Percentiles rank a stretch among this genome's conserved stretches.
Evolutionary conservation across 2,113 vertebrate genomes (phyloP).

Genomic region (Chinchilla lanigera): DNA sequence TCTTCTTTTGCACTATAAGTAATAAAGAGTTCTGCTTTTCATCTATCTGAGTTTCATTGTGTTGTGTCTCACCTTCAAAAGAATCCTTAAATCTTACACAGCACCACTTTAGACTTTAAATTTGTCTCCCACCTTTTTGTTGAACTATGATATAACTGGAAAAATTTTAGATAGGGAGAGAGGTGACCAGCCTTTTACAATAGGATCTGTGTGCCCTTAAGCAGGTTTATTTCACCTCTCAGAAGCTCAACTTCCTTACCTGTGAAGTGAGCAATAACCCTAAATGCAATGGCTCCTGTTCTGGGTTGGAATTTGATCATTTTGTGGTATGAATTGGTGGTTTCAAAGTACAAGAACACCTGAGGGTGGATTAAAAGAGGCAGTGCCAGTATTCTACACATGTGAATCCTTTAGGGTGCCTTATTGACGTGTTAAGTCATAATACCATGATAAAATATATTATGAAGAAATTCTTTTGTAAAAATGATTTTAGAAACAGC

Average conservation of each 20-base stretch:
- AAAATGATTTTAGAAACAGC: neutral
- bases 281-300: neutral
- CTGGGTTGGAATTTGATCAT: neutral
- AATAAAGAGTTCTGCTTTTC: conserved; percentile 35
- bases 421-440: conserved; percentile 12
- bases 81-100: conserved; percentile 56
- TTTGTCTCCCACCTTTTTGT: conserved; percentile 61
- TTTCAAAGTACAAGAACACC: neutral
- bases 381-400: neutral
- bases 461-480: conserved; percentile 9
- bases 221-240: conserved; percentile 4
- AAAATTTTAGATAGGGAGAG: conserved; percentile 40
- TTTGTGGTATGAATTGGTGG: neutral
- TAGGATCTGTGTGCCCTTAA: neutral
- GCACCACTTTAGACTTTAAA: conserved; percentile 65
- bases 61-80: conserved; percentile 39
- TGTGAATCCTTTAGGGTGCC: neutral
- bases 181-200: neutral
- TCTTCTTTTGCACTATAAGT: conserved; percentile 10
- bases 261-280: neutral
- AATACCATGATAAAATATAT: neutral
- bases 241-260: neutral
- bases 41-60: conserved; percentile 50
- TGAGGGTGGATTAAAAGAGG: neutral
- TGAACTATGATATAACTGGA: conserved; percentile 51